Conservation (phyloP, 2,113 vertebrate species). For the Platichthys stellatus region DNA sequence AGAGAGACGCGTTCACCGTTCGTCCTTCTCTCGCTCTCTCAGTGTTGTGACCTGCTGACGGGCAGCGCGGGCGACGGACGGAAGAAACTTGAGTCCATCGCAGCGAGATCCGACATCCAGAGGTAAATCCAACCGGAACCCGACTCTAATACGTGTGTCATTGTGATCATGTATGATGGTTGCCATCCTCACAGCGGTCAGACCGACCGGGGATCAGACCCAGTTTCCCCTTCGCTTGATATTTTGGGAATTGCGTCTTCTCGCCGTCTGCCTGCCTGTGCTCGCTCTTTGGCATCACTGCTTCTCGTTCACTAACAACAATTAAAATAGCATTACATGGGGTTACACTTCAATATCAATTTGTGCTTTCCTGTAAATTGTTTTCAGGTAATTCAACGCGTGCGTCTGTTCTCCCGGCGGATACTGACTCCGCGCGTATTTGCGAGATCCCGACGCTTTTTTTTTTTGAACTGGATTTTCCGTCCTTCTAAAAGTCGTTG, state of each 20-base stretch:
- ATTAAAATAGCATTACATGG: not conserved
- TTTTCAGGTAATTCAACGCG: not conserved
- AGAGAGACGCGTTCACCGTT: slow-evolving; percentile 64
- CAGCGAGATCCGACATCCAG: slow-evolving; percentile 40
- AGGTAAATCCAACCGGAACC: slow-evolving; percentile 64
- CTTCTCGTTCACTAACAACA: slow-evolving; percentile 15
- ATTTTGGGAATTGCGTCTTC: slow-evolving; percentile 49
- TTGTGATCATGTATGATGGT: not conserved
- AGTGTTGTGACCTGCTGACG: slow-evolving; percentile 68
- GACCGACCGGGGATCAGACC: slow-evolving; percentile 54
- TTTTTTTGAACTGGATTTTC: not conserved
- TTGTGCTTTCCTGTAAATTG: not conserved
- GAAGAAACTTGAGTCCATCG: slow-evolving; percentile 65
- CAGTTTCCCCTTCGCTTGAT: slow-evolving; percentile 48
- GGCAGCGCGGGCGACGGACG: slow-evolving; percentile 46
- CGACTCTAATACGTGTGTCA: not conserved
- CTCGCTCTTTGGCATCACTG: slow-evolving; percentile 41
- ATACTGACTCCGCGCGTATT: slow-evolving; percentile 46
- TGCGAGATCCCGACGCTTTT: slow-evolving; percentile 11
- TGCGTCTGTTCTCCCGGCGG: slow-evolving; percentile 21
- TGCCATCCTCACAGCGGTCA: slow-evolving; percentile 18
- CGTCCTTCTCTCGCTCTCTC: slow-evolving; percentile 73
- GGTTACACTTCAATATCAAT: not conserved
- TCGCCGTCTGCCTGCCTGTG: slow-evolving; percentile 16
- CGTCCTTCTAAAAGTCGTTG: slow-evolving; percentile 8